phyloP scores from a whole-genome alignment of 2,888 invertebrate genomes.

The Eristalis pertinax region DNA sequence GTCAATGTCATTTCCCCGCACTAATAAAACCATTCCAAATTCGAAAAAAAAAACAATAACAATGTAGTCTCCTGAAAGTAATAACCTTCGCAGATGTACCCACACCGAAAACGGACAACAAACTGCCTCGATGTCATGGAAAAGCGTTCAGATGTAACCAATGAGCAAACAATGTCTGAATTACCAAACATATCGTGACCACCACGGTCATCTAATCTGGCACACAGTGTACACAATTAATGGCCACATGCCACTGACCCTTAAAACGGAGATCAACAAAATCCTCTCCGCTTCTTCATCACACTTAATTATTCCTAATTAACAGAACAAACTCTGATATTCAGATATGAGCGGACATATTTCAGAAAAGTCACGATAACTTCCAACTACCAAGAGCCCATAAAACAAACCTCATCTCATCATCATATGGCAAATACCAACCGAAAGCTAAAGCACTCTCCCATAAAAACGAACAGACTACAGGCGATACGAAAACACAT shows the following conservation, averaged over 20 bases:
- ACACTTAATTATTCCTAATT: constrained; percentile 53
- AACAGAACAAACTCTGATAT: constrained; percentile 33
- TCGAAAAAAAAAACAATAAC: not conserved
- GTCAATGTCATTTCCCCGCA: too few species aligned
- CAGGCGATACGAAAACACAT: constrained; percentile 28
- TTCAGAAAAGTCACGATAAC: constrained; percentile 39
- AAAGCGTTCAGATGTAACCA: not conserved
- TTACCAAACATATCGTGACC: not conserved
- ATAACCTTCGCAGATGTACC: not conserved
- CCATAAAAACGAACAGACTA: constrained; percentile 10
- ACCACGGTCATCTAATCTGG: not conserved
- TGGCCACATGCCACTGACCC: not conserved
- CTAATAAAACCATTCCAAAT: not conserved
- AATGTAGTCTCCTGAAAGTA: not conserved
- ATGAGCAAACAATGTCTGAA: not conserved
- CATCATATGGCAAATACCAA: constrained; percentile 7
- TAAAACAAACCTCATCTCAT: constrained; percentile 22
- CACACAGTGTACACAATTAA: not conserved
- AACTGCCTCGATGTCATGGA: not conserved
- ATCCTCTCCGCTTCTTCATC: constrained; percentile 1
- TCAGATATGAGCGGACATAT: not conserved
- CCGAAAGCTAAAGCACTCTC: constrained; percentile 1
- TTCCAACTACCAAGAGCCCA: constrained; percentile 21
- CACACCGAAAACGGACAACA: not conserved
- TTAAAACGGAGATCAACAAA: not conserved